Evolutionary conservation across 2,113 vertebrate genomes (phyloP).

Genomic region (Cyanistes caeruleus): DNA sequence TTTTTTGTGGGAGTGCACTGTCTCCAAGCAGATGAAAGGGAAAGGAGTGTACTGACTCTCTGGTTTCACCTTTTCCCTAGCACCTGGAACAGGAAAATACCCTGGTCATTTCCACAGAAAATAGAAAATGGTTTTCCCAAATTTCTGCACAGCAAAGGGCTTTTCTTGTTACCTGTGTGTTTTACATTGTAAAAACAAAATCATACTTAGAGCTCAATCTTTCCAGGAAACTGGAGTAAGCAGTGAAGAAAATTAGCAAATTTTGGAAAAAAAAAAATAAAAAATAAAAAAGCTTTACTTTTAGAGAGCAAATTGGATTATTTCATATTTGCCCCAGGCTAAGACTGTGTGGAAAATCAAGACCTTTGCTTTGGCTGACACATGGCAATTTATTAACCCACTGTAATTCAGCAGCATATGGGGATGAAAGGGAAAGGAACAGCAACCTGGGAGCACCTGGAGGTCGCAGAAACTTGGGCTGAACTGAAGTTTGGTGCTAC

Average conservation of each 20-base stretch:
- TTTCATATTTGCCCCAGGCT: not conserved
- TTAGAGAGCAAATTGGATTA: not conserved
- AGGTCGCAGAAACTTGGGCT: not conserved
- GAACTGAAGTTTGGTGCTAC: not conserved
- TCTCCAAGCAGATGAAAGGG: not conserved
- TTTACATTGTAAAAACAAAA: not conserved
- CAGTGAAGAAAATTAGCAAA: not conserved
- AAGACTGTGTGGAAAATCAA: not conserved
- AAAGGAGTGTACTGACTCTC: not conserved
- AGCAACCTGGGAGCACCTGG: not conserved
- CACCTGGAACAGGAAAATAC: not conserved
- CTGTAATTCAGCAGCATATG: not conserved
- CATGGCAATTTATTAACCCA: not conserved
- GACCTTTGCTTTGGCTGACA: not conserved
- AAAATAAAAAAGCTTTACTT: not conserved
- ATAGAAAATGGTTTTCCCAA: not conserved
- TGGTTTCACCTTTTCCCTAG: not conserved
- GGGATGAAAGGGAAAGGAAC: not conserved
- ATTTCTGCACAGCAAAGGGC: not conserved
- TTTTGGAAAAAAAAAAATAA: not conserved
- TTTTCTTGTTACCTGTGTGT: not conserved
- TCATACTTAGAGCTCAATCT: not conserved
- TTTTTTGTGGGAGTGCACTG: accelerated
- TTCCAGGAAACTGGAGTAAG: not conserved
- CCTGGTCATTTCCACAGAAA: not conserved